Evolutionary conservation across 2,888 invertebrate genomes (phyloP).

Genomic region (Acanthosoma haemorrhoidale): DNA sequence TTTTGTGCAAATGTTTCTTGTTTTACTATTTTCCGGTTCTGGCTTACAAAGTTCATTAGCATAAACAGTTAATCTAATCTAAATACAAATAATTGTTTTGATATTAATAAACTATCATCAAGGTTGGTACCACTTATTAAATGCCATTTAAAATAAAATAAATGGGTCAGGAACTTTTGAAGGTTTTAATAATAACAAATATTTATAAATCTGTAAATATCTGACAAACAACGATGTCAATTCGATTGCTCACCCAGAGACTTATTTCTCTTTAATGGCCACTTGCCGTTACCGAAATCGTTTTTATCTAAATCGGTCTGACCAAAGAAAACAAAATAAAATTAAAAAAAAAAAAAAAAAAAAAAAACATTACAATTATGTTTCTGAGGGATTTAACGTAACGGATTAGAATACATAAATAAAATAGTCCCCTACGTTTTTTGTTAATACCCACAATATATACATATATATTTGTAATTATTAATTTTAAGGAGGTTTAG

Average conservation of each 20-base stretch:
- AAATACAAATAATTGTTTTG: too few species aligned
- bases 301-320: slow-evolving; percentile 24
- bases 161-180: slow-evolving; percentile 15
- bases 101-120: background rate
- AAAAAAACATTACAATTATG: background rate
- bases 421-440: background rate
- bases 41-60: slow-evolving; percentile 14
- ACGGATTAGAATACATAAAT: background rate
- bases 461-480: slow-evolving; percentile 18
- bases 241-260: slow-evolving; percentile 37
- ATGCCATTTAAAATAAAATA: background rate
- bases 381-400: slow-evolving; percentile 4
- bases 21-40: background rate
- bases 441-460: slow-evolving; percentile 9
- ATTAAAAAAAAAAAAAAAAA: slow-evolving; percentile 1
- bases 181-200: background rate
- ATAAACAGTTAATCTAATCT: background rate
- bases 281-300: slow-evolving; percentile 13
- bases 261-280: slow-evolving; percentile 25
- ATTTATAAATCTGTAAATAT: slow-evolving; percentile 20
- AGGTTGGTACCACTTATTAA: too few species aligned
- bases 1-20: background rate
- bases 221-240: slow-evolving; percentile 37
- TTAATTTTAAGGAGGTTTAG: slow-evolving; percentile 16
- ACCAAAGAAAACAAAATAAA: slow-evolving; percentile 4